Base-by-base conservation (phyloP, 2,888 invertebrate species). In the Apamea crenata region DNA sequence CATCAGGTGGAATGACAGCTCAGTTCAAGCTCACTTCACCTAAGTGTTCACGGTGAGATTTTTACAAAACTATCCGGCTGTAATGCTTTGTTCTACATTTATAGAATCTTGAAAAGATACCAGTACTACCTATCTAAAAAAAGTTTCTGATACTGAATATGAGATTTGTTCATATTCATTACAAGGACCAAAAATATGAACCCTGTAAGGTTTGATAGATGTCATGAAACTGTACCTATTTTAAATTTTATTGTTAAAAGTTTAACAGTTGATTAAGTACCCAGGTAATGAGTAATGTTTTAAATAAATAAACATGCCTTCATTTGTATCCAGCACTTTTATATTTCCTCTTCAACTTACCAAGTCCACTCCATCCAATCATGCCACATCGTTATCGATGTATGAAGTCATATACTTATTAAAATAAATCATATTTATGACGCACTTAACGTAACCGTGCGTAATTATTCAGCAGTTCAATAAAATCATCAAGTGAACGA, bases 401-500 rank as follows among this genome's bases (percentile, higher is more conserved):
- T 56, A 68, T 83, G 50, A 86, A 74, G 67, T 61, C 71, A 78
- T 72, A 74, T 69, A 47, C 16, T 16, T 47, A 80, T 73, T 78
- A 32, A 66, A 80, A 73, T 73, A 73, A 84, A 84, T 72, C 65
- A 72, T 8, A 56, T 80, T 85, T 76, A 84, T 78, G 67, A 69
- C 53, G 65, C 66, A 70, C 68, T 74, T 44, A 61, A 79, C 69
- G 47, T 50, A 32, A 36, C 29, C 50, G 61, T 69, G 29, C 40
- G 65, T 79, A 59, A 81, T 77, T 82, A 82, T 87, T 83, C 80
- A 77, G 53, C 71, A 78, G 74, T 77, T 86, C 80, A 78, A 84
- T 80, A 84, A 78, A 82, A 84, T 77, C 56, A 78, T 84, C 63
- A 82, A 74, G 71, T 74, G 68, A 69, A 73, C 69, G 80, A 83